Conservation (phyloP, 2,888 invertebrate genomes). For the Nomada goodeniana region DNA sequence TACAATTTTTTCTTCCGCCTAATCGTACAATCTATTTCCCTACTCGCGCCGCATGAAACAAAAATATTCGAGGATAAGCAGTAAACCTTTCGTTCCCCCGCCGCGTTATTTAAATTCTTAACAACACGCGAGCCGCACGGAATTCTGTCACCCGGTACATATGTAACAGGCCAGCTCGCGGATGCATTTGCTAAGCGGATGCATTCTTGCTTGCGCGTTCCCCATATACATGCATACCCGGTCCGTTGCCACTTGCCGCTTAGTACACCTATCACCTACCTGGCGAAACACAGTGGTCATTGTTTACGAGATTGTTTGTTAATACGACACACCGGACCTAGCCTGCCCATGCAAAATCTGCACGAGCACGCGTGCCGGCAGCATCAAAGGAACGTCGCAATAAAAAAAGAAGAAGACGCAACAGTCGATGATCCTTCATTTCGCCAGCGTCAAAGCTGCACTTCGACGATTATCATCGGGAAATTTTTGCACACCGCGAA, state of each 20-base stretch:
- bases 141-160: constrained; percentile 65
- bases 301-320: constrained; percentile 76
- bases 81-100: no score
- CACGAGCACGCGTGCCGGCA: constrained; percentile 29
- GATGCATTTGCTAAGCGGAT: constrained; percentile 66
- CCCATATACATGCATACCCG: constrained; percentile 36
- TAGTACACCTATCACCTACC: constrained; percentile 67
- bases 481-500: neutral
- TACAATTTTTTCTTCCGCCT: no score
- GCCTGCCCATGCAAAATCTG: constrained; percentile 36
- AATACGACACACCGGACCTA: constrained; percentile 54
- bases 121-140: neutral
- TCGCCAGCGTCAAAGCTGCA: constrained; percentile 5
- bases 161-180: constrained; percentile 61
- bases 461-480: neutral
- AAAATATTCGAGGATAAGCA: no score
- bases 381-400: constrained; percentile 40
- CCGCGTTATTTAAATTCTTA: neutral
- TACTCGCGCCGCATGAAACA: no score
- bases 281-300: constrained; percentile 69
- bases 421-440: neutral
- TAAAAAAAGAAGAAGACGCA: neutral
- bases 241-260: constrained; percentile 53
- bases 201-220: constrained; percentile 62
- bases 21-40: no score